A percentile compares a stretch with the other conserved stretches of the same genome.
Conservation (phyloP, 2,113 vertebrate genomes). For the Grammomys surdaster region DNA sequence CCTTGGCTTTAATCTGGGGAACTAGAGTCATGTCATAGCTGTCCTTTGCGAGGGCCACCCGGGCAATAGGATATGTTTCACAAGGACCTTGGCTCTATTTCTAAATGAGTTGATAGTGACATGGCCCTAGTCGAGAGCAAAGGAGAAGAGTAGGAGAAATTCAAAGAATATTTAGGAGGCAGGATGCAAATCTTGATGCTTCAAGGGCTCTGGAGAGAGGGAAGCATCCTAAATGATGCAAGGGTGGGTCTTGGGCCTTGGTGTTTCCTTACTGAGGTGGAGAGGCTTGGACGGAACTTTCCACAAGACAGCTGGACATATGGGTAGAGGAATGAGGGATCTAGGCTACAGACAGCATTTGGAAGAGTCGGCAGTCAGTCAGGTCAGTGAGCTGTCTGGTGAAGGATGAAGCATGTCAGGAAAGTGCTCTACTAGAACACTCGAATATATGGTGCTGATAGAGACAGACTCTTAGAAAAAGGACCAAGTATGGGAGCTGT, state of each 20-base stretch:
- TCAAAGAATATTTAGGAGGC: not conserved
- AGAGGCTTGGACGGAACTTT: not conserved
- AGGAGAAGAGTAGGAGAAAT: not conserved
- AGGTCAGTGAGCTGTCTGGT: not conserved
- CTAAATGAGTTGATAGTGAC: not conserved
- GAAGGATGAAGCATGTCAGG: not conserved
- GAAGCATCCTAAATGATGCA: not conserved
- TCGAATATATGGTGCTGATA: not conserved
- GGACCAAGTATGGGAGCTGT: not conserved
- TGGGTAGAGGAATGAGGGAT: not conserved
- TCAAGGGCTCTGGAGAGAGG: not conserved
- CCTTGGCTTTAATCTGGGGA: not conserved
- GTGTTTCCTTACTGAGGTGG: not conserved
- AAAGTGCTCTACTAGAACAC: not conserved
- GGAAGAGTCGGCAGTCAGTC: not conserved
- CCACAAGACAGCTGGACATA: not conserved
- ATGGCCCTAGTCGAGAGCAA: not conserved
- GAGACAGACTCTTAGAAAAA: not conserved
- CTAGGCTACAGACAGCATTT: not conserved
- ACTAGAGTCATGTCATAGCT: not conserved
- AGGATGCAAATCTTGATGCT: not conserved
- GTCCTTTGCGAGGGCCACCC: not conserved
- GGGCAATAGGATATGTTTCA: not conserved
- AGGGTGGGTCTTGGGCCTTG: not conserved
- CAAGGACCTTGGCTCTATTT: slow-evolving; percentile 4